Evolutionary conservation across 1,140 invertebrate genomes (phyloP).

Genomic region (Tyrophagus putrescentiae): DNA sequence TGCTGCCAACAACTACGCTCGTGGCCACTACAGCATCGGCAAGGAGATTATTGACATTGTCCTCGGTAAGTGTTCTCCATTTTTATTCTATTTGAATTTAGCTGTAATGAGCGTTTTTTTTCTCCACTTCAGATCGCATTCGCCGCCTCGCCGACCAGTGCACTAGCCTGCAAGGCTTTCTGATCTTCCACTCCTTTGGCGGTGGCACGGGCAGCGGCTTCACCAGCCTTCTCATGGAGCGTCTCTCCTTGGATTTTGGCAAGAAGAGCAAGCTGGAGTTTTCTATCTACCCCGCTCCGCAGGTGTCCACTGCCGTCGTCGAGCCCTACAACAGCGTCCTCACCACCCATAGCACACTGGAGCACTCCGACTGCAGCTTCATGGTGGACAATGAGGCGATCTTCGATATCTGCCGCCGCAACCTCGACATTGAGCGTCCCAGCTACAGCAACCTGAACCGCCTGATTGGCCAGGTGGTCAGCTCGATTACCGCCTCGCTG

Average conservation of each 20-base stretch:
- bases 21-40: constrained; percentile 45
- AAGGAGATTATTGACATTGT: constrained; percentile 56
- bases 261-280: constrained; percentile 59
- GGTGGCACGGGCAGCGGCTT: constrained; percentile 55
- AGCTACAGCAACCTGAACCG: constrained; percentile 43
- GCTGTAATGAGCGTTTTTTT: no score
- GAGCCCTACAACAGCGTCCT: constrained; percentile 75
- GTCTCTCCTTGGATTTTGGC: constrained; percentile 49
- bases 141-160: constrained; percentile 31
- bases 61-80: no score
- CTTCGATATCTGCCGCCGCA: constrained; percentile 52
- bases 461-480: constrained; percentile 43
- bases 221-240: constrained; percentile 54
- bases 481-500: constrained; percentile 46
- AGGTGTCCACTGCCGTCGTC: constrained; percentile 55
- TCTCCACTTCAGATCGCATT: constrained; percentile 49
- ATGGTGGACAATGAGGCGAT: constrained; percentile 56
- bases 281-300: constrained; percentile 60
- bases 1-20: constrained; percentile 45
- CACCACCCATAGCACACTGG: constrained; percentile 59
- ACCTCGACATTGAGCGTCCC: constrained; percentile 46
- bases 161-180: constrained; percentile 36
- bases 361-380: constrained; percentile 63
- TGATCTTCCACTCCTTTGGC: constrained; percentile 41
- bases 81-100: no score